Conservation (phyloP, 2,113 vertebrate genomes). For the Probosciger aterrimus region DNA sequence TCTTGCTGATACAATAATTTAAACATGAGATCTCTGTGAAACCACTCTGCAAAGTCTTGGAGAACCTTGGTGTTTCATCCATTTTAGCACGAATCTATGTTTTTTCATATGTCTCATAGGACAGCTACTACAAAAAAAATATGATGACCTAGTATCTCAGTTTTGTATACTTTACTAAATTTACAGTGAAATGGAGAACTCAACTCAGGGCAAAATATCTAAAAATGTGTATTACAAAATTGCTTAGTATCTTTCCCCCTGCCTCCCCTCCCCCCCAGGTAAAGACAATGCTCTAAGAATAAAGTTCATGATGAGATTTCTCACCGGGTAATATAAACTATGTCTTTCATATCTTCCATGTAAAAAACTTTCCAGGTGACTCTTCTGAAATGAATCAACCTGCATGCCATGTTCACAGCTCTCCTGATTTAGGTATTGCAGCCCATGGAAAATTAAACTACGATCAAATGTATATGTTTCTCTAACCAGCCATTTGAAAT, state of each 20-base stretch:
- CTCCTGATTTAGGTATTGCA: conserved; percentile 44
- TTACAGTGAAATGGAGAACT: not conserved
- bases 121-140: not conserved
- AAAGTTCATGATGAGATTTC: not conserved
- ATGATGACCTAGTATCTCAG: not conserved
- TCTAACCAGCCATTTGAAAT: conserved; percentile 69
- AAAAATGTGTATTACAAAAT: not conserved
- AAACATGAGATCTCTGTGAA: not conserved
- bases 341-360: not conserved
- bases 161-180: not conserved
- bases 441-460: conserved; percentile 56
- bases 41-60: not conserved
- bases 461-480: conserved; percentile 61
- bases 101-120: not conserved
- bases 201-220: not conserved
- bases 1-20: not conserved
- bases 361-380: conserved; percentile 43
- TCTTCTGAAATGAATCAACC: conserved; percentile 40
- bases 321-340: not conserved
- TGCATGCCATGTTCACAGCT: not conserved
- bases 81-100: not conserved
- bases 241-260: not conserved
- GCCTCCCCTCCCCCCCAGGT: accelerated
- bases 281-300: not conserved
- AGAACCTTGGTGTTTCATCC: not conserved